Base-by-base conservation (phyloP, 1,140 invertebrate genomes). In the Eurosta solidaginis region DNA sequence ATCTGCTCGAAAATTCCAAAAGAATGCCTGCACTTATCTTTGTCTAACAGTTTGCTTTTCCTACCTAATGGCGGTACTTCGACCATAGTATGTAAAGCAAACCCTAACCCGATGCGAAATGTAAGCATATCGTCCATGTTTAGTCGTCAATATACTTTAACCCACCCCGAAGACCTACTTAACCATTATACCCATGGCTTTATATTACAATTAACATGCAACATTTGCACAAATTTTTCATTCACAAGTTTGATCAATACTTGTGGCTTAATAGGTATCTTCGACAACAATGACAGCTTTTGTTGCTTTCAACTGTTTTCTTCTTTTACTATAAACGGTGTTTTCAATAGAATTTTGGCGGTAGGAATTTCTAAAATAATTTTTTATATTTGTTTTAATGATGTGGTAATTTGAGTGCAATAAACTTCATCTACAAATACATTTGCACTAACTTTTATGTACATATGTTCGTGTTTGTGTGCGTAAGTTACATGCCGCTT, bases 381-480 rank as follows among this genome's bases (percentile, higher is more conserved):
- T n/a, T n/a, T n/a, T 68, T 22, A 17, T 20, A 40, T 68, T 68
- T 68, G 59, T 6, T 9, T 68, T 68, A 40, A 40, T 68, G 9
- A 40, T 22, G 59, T 68, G 59, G 59, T 68, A 68, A 68, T 68
- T 68, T 42, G 59, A 68, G 59, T 68, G 59, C 59, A 68, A 40
- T 68, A 68, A 68, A 68, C 59, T 68, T 68, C 40, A 12, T n/a
- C 27, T 40, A 0, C 14, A 14, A 68, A 42, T n/a, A 40, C 10
- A 6, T 29, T 36, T 68, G 5, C 27, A 40, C 33, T 33, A 20
- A 9, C 14, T 22, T 5, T 1, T 40, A 47, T 9, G 45, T 47
- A 47, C 45, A 14, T 14, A 47, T 7, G 12, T 47, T 14, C n/a
- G 14, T 47, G 45, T 17, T 17, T 1, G 14, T 47, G 45, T 33